Conservation (phyloP, 2,888 invertebrate species). For the Eudemis profundana region DNA sequence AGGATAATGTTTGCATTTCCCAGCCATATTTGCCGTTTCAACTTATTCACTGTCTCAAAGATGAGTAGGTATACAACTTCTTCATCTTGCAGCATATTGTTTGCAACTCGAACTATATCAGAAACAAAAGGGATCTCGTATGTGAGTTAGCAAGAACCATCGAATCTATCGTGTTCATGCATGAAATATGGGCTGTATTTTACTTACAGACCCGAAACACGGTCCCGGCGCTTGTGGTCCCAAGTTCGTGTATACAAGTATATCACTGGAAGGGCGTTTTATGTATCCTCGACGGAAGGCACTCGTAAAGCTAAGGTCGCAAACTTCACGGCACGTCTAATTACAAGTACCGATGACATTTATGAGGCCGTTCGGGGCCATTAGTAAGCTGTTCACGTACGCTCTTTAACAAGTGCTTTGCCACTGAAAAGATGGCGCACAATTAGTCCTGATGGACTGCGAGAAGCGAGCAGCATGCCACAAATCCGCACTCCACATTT, state of each 20-base stretch:
- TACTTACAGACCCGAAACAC: slow-evolving; percentile 8
- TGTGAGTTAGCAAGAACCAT: slow-evolving; percentile 11
- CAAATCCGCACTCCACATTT: neutral
- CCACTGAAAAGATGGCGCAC: slow-evolving; percentile 1
- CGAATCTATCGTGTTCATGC: slow-evolving; percentile 15
- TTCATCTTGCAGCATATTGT: neutral
- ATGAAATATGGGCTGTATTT: slow-evolving; percentile 11
- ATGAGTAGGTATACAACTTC: slow-evolving; percentile 1
- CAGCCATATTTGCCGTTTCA: neutral
- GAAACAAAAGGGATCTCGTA: slow-evolving; percentile 18
- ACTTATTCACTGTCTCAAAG: neutral
- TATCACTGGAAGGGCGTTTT: slow-evolving; percentile 22
- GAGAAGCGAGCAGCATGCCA: neutral
- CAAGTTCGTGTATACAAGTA: slow-evolving; percentile 27
- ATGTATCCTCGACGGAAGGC: slow-evolving; percentile 15
- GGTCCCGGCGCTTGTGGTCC: slow-evolving; percentile 4
- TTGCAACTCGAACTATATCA: neutral
- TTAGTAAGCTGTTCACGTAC: slow-evolving; percentile 16
- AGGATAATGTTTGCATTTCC: neutral
- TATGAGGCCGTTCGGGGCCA: slow-evolving; percentile 17
- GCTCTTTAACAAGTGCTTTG: slow-evolving; percentile 24
- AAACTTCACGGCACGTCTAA: slow-evolving; percentile 32
- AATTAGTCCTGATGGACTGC: slow-evolving; percentile 4
- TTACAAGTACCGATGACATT: slow-evolving; percentile 29
- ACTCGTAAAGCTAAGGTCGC: slow-evolving; percentile 26